phyloP scores from a whole-genome alignment of 1,140 invertebrate species.

The Bombus sylvicola region DNA sequence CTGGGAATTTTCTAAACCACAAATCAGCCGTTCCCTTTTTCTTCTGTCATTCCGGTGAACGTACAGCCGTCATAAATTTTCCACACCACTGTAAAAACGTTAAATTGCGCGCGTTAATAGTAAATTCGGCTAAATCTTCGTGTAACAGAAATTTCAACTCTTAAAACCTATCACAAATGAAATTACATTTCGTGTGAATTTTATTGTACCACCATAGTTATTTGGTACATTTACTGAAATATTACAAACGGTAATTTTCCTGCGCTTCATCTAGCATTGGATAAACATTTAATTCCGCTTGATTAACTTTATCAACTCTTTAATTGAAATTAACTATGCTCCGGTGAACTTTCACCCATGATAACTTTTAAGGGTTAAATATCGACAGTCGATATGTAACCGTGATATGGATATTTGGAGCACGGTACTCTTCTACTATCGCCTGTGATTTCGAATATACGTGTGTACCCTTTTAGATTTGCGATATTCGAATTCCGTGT shows the following conservation, averaged over 20 bases:
- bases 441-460: not conserved
- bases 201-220: no score
- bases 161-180: no score
- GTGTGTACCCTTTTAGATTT: no score
- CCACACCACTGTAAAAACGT: not conserved
- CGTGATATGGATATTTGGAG: no score
- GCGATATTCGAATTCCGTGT: not conserved
- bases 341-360: not conserved
- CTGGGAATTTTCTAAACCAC: not conserved
- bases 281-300: not conserved
- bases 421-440: no score
- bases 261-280: no score
- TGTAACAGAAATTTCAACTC: not conserved
- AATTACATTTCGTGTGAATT: no score
- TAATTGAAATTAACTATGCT: not conserved
- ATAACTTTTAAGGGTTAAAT: not conserved
- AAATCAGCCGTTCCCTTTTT: not conserved
- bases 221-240: no score
- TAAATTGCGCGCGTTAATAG: no score
- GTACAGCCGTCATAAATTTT: not conserved
- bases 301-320: not conserved
- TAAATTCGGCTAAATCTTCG: not conserved
- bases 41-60: not conserved
- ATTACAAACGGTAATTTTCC: not conserved
- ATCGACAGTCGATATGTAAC: slow-evolving; percentile 38